These are phyloP conservation scores for Drosophila micromelanica DNA, from an alignment of 1,140 invertebrate species.

Conservation along the genomic window DNA sequence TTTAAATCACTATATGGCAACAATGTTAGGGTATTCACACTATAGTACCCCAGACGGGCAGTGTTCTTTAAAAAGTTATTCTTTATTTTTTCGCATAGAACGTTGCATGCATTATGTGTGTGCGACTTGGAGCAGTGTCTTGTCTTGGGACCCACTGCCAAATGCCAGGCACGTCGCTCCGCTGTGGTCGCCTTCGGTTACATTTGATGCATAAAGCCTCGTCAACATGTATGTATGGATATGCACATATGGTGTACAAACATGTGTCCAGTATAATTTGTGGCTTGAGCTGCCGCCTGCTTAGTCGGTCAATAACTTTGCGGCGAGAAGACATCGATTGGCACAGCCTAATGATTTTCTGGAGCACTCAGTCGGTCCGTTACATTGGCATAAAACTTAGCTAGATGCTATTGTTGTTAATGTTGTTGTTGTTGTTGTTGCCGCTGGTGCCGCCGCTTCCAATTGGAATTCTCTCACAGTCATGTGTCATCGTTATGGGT, in stretches of 20 bases:
- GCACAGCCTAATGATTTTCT: constrained; percentile 31
- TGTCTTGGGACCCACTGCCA: constrained; percentile 48
- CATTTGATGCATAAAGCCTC: constrained; percentile 78
- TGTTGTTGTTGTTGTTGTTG: not conserved
- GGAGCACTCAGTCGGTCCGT: constrained; percentile 21
- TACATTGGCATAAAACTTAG: constrained; percentile 9
- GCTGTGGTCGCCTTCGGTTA: constrained; percentile 65
- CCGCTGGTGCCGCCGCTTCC: not conserved
- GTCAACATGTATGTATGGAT: constrained; percentile 42
- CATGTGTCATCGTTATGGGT: constrained; percentile 22
- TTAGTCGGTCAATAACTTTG: constrained; percentile 71
- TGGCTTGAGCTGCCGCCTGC: constrained; percentile 27
- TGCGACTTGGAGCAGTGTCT: constrained; percentile 32
- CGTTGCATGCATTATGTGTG: constrained; percentile 68
- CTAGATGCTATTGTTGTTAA: not conserved
- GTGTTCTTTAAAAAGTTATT: constrained; percentile 5
- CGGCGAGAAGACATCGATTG: constrained; percentile 51
- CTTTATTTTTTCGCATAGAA: constrained; percentile 36
- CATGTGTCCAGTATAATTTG: constrained; percentile 71
- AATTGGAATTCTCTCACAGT: constrained; percentile 47
- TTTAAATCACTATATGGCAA: too few species aligned
- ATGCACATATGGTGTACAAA: not conserved
- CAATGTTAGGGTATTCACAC: constrained; percentile 10
- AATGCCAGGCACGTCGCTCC: constrained; percentile 64
- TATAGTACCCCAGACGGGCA: not conserved